phyloP scores from a whole-genome alignment of 2,797 vertebrate genomes.

The Steatocranus sp. region DNA sequence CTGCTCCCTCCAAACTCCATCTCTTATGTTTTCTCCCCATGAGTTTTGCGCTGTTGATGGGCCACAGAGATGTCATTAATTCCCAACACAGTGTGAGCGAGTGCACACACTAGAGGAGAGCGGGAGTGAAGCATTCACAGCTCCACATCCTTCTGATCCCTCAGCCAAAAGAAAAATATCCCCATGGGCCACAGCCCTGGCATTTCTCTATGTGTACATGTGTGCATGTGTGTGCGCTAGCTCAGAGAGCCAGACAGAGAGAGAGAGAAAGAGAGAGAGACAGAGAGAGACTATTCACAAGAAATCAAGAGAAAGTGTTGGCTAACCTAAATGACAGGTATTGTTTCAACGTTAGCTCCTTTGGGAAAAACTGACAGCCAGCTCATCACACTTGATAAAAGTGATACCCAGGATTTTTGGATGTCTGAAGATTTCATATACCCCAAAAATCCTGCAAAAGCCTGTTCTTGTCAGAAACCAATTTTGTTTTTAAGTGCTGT shows the following conservation, averaged over 20 bases:
- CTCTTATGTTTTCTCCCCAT: conserved; percentile 47
- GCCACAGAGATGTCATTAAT: conserved; percentile 68
- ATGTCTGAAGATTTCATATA: conserved; percentile 30
- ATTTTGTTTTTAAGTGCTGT: background rate
- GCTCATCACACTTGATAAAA: conserved; percentile 50
- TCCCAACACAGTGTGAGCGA: conserved; percentile 56
- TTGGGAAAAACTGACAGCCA: conserved; percentile 32
- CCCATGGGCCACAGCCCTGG: conserved; percentile 49
- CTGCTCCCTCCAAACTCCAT: background rate
- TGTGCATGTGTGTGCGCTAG: background rate
- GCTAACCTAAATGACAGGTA: conserved; percentile 49
- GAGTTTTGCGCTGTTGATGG: conserved; percentile 59
- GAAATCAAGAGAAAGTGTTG: conserved; percentile 19
- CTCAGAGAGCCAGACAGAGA: background rate
- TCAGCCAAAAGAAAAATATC: conserved; percentile 68
- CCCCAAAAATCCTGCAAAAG: conserved; percentile 24
- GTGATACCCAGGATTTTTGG: conserved; percentile 26
- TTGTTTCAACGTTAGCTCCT: conserved; percentile 51
- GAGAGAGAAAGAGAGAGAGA: background rate
- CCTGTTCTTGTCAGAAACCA: background rate
- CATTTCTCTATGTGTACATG: background rate
- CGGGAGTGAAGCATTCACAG: conserved; percentile 61
- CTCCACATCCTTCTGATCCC: conserved; percentile 64
- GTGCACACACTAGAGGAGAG: conserved; percentile 55
- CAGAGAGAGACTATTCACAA: background rate